Percentiles rank a stretch among this genome's conserved stretches.
phyloP scores from a whole-genome alignment of 2,888 invertebrate genomes.

The Blastobasis adustella region DNA sequence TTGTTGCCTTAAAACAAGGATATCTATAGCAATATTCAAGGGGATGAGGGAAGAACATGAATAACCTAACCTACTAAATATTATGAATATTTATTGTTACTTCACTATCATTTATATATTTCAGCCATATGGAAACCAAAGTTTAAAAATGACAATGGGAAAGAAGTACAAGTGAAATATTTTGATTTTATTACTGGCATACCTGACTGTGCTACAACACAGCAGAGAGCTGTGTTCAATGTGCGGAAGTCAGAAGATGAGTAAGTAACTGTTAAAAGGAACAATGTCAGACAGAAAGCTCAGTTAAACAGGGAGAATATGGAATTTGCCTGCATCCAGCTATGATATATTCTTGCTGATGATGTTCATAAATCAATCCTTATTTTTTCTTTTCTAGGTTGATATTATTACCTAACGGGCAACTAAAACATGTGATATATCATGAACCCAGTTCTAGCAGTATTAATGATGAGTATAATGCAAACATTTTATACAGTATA shows the following conservation, averaged over 20 bases:
- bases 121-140: slow-evolving; percentile 74
- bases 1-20: background rate
- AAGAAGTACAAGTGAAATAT: slow-evolving; percentile 67
- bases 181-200: slow-evolving; percentile 77
- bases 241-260: slow-evolving; percentile 75
- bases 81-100: too few relatives aligned
- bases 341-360: too few relatives aligned
- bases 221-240: slow-evolving; percentile 80
- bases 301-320: too few relatives aligned
- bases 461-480: slow-evolving; percentile 44
- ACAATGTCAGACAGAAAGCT: background rate
- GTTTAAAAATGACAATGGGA: slow-evolving; percentile 79
- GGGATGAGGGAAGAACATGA: too few relatives aligned
- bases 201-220: slow-evolving; percentile 82
- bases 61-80: too few relatives aligned
- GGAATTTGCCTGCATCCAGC: too few relatives aligned
- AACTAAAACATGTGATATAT: slow-evolving; percentile 82
- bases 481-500: slow-evolving; percentile 37
- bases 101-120: slow-evolving; percentile 8
- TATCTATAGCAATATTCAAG: too few relatives aligned
- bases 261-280: slow-evolving; percentile 33
- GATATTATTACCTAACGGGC: slow-evolving; percentile 80
- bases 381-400: slow-evolving; percentile 50
- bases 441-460: slow-evolving; percentile 66
- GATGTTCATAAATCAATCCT: background rate